phyloP scores from a whole-genome alignment of 2,797 vertebrate species.

The Rallus crepitans region DNA sequence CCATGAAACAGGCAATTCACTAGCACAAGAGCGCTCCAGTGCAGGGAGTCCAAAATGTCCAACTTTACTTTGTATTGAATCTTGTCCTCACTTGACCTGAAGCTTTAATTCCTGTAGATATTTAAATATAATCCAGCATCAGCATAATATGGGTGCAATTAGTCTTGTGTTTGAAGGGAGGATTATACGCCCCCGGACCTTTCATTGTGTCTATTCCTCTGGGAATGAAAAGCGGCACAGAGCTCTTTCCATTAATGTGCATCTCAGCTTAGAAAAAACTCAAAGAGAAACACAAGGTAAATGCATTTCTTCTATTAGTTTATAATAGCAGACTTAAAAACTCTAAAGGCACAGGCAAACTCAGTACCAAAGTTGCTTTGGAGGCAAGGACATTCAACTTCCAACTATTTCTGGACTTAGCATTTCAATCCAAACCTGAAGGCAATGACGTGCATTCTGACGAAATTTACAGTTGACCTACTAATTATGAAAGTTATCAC shows the following conservation, averaged over 20 bases:
- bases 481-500: slow-evolving; percentile 44
- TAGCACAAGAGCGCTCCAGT: background rate
- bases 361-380: background rate
- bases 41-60: background rate
- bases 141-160: background rate
- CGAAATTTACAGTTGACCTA: slow-evolving; percentile 28
- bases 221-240: background rate
- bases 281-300: background rate
- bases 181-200: background rate
- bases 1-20: background rate
- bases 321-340: background rate
- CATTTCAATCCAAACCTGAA: background rate
- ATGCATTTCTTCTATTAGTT: background rate
- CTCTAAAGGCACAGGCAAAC: background rate
- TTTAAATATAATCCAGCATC: background rate
- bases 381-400: background rate
- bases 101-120: background rate
- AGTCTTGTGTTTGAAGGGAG: background rate
- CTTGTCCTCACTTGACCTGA: background rate
- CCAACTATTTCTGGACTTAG: background rate
- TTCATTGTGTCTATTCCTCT: background rate
- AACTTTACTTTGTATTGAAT: background rate
- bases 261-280: background rate
- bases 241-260: background rate
- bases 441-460: background rate